Evolutionary conservation across 2,797 vertebrate species (phyloP).

Genomic region (Sebastes hopkinsi): DNA sequence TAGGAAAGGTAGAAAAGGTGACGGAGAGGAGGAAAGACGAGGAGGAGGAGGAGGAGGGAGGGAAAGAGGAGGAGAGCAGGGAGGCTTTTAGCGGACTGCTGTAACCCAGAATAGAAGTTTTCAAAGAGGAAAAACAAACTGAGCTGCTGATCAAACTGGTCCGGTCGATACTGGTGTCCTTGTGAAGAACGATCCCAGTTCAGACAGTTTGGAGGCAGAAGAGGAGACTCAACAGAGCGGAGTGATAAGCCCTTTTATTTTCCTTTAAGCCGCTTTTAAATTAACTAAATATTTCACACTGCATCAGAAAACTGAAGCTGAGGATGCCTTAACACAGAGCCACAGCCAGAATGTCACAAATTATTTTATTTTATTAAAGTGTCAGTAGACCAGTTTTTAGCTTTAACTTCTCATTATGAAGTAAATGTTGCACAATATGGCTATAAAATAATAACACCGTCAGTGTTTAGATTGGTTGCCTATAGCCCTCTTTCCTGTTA

Average conservation of each 20-base stretch:
- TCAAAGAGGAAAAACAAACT: constrained; percentile 53
- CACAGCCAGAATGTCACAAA: not conserved
- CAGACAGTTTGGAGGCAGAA: not conserved
- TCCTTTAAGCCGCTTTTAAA: not conserved
- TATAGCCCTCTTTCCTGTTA: too few species aligned
- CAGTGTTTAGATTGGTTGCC: too few species aligned
- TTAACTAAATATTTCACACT: too few species aligned
- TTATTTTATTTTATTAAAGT: too few species aligned
- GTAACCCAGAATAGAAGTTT: constrained; percentile 67
- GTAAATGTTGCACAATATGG: too few species aligned
- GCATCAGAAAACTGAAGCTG: not conserved
- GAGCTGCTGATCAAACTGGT: constrained; percentile 39
- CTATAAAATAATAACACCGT: too few species aligned
- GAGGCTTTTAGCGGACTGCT: constrained; percentile 53
- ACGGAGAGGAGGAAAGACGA: not conserved
- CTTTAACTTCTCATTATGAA: too few species aligned
- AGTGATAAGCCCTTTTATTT: not conserved
- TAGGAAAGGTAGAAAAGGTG: constrained; percentile 1
- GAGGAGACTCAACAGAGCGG: not conserved
- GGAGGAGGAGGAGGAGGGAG: constrained; percentile 2
- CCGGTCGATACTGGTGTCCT: constrained; percentile 60
- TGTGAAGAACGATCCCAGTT: constrained; percentile 30
- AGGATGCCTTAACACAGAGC: too few species aligned
- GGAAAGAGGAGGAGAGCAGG: not conserved
- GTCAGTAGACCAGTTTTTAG: too few species aligned